Evolutionary conservation across 2,113 vertebrate species (phyloP), one percentile per base, ranked within the genome.

Genomic region (Forbesichthys agassizii): DNA sequence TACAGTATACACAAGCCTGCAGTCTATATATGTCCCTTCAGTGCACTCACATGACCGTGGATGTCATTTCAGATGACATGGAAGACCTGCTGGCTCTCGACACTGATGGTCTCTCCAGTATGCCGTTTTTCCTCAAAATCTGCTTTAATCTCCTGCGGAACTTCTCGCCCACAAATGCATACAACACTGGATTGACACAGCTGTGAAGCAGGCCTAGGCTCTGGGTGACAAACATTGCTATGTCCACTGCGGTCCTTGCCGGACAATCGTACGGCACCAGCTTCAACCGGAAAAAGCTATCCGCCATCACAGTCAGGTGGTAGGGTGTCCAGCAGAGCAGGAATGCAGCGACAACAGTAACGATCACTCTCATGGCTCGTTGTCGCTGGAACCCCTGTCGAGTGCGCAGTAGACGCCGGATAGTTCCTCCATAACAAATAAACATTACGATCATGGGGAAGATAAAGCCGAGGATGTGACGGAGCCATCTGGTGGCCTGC

Each of bases 111-210:
- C 78, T 81, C 54, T 83, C 67, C 2, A 61, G 0, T 1, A 88
- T 0, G 0, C 88, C 73, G 4, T n/a, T 14, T 59, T 77, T 88
- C 52, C 33, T 49, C 64, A 91, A 36, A 0, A 86, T 18, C 48
- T 86, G 78, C n/a, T 0, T 0, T 42, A 91, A 33, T 58, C 70
- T 85, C 16, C 1, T 64, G 11, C 90, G 67, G 80, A 93, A 93
- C 67, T 92, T 93, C 73, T 89, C 81, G 0, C 92, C 90, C 6
- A 92, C 85, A 8, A 93, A 93, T 1, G 90, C 92, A 1, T 93
- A 93, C 42, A 93, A 53, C 62, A 93, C 73, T 0, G 92, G 92
- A 78, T 93, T 93, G 20, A 93, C 75, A 5, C 89, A 91, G 66
- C 92, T 89, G 82, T 93, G 92, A 0, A 93, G 85, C 61, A 93